Base-by-base conservation (phyloP, 1,140 invertebrate genomes). In the Euura saliciscinereae region DNA sequence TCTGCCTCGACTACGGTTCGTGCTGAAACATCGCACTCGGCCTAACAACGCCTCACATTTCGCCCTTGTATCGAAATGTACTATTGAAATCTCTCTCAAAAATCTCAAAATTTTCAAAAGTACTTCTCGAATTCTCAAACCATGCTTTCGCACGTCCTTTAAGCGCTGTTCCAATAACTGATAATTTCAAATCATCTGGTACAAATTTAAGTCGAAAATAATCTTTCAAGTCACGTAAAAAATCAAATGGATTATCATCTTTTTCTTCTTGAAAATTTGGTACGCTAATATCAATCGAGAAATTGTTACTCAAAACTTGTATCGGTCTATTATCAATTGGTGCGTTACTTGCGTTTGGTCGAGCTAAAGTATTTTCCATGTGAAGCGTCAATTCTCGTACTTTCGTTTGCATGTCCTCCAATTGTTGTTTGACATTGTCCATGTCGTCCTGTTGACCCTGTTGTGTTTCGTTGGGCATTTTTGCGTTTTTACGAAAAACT, bases 321-420 rank as follows among this genome's bases (percentile, higher is more conserved):
- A 59, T 59, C 51, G 51, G 51, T 59, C 51, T 59, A n/a, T 8
- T 59, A n/a, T 59, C 4, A 59, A 8, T 59, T 5, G 51, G 8
- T n/a, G n/a, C 51, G n/a, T 59, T 59, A 59, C 4, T 59, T 59
- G 51, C 51, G 5, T 59, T 8, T 59, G 8, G 51, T 59, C 51
- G 8, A 5, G 3, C n/a, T 59, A 59, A 59, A 59, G 8, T 2
- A 59, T n/a, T 59, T 59, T 59, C 51, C 5, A 4, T n/a, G 51
- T 59, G 51, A 59, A 0, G 51, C 51, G 51, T 59, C 51, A 59
- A 59, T 59, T 59, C 5, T 59, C 51, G 51, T 59, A 59, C n/a
- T 59, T 59, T 59, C 51, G 8, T 59, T 59, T 59, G 51, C 51
- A 59, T 59, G 8, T 59, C 51, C 51, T 59, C 51, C 51, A 59